Evolutionary conservation across 1,140 invertebrate species (phyloP), one percentile per base, ranked within the genome.

Genomic region (Saccostrea glomerata): DNA sequence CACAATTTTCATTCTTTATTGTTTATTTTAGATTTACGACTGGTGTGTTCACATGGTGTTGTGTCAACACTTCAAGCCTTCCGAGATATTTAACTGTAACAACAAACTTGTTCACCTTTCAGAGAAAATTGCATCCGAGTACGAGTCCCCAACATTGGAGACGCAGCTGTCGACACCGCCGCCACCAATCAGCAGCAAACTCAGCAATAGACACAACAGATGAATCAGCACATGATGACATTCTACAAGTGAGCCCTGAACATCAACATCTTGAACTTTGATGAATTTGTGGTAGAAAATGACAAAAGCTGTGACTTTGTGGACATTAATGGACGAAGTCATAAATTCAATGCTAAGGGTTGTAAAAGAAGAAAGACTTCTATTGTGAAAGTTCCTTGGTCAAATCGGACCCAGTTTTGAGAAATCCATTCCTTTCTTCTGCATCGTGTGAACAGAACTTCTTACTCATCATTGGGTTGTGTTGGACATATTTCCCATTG

Each of bases 21-120:
- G n/a, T 30, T 40, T 20, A 40, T 82, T 82, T 82, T 30, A 82
- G 77, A 82, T 82, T 40, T 82, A 82, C 40, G 77, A 82, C 25
- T 82, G 77, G 77, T 82, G 77, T 82, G 77, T 82, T 20, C 47
- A 40, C 36, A 82, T 82, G 77, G 30, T 82, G 17, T 63, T 63
- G n/a, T 17, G 60, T 63, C 60, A 63, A n/a, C 60, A 15, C 17
- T 63, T 63, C 60, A 63, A 63, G 60, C 60, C 60, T 20, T 63
- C 60, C 15, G 13, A 63, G n/a, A 63, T 63, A 20, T 63, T 13
- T 15, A 63, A n/a, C 60, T 20, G 60, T 63, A 17, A 63, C 60
- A 63, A 63, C 60, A 63, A 63, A 17, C 60, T 63, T 63, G 60
- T 15, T 17, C 60, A 63, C 17, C n/a, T 63, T 20, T 63, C 60